Evolutionary conservation across 1,140 invertebrate species (phyloP), one percentile per base, ranked within the genome.

Genomic region (Bombus breviceps): DNA sequence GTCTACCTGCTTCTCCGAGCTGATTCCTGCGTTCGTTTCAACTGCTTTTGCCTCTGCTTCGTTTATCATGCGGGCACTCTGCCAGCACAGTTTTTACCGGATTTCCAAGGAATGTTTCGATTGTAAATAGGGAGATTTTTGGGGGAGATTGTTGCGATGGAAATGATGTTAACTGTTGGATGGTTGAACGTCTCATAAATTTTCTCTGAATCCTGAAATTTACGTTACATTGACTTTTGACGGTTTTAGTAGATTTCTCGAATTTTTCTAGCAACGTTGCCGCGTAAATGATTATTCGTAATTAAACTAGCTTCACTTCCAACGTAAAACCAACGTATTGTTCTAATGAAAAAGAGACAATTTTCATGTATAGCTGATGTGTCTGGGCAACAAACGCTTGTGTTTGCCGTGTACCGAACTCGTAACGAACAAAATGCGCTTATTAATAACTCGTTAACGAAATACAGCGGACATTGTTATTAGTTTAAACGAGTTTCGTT

Each of bases 401-500:
- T 43, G 28, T 43, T 32, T 22, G 3, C n/a, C 41, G 9, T 37
- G 72, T 28, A 3, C 25, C 1, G 2, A 34, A 79, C n/a, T 82
- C 32, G 39, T 69, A 43, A 43, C 62, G 32, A 77, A 68, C 47
- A 53, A 34, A 77, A 69, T 47, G 37, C 47, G 43, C 69, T 57
- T 57, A 77, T 83, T 77, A 77, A 78, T 83, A 78, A 83, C 37
- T 69, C 43, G 34, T 76, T 57, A 69, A 77, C n/a, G 74, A 18
- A 57, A 76, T 57, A 32, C 3, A 41, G 18, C 47, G 43, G 25
- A 9, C 37, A 78, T 69, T 69, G 43, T 69, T 78, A 59, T 66
- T 75, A 76, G 72, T 83, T 83, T 68, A 76, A 76, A 83, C 72
- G 37, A 77, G 74, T 83, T 69, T n/a, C 74, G 62, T 64, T 57